Evolutionary conservation across 1,140 invertebrate genomes (phyloP).

Genomic region (Berghia stephanieae): DNA sequence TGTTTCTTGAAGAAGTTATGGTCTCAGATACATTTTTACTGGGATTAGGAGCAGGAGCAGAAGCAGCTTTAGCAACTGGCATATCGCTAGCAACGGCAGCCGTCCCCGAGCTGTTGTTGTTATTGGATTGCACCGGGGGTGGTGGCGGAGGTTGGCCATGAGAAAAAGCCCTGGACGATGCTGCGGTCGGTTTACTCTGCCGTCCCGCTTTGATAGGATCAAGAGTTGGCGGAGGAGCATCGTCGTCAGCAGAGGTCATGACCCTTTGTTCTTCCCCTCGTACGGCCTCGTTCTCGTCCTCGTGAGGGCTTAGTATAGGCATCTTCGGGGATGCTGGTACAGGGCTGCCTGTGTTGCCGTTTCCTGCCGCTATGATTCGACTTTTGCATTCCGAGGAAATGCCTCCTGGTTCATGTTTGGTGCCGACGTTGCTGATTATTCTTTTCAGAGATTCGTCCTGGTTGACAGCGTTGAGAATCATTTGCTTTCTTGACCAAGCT

Average conservation of each 20-base stretch:
- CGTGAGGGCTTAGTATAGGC: slow-evolving; percentile 56
- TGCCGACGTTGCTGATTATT: slow-evolving; percentile 30
- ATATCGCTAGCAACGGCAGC: neutral
- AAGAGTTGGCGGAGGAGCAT: slow-evolving; percentile 51
- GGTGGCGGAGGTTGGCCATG: neutral
- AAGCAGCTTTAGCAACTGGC: neutral
- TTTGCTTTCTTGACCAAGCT: slow-evolving; percentile 48
- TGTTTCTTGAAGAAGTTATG: neutral
- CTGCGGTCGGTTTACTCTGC: slow-evolving; percentile 10
- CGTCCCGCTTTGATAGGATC: slow-evolving; percentile 34
- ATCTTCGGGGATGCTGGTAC: slow-evolving; percentile 55
- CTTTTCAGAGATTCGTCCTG: slow-evolving; percentile 53
- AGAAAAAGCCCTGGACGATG: neutral
- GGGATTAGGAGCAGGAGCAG: neutral
- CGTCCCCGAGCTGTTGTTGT: neutral
- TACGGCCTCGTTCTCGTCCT: slow-evolving; percentile 35
- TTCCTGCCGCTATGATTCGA: slow-evolving; percentile 9
- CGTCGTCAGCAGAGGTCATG: slow-evolving; percentile 38
- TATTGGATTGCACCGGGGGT: neutral
- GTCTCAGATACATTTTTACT: neutral
- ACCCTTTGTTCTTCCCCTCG: slow-evolving; percentile 18
- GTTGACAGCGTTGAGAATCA: slow-evolving; percentile 53
- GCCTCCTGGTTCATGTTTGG: slow-evolving; percentile 21
- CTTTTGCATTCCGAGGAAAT: slow-evolving; percentile 24
- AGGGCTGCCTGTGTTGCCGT: slow-evolving; percentile 31